Percentiles rank a stretch among this genome's conserved stretches.
Conservation (phyloP, 2,113 vertebrate genomes). For the Hydrolagus affinis region DNA sequence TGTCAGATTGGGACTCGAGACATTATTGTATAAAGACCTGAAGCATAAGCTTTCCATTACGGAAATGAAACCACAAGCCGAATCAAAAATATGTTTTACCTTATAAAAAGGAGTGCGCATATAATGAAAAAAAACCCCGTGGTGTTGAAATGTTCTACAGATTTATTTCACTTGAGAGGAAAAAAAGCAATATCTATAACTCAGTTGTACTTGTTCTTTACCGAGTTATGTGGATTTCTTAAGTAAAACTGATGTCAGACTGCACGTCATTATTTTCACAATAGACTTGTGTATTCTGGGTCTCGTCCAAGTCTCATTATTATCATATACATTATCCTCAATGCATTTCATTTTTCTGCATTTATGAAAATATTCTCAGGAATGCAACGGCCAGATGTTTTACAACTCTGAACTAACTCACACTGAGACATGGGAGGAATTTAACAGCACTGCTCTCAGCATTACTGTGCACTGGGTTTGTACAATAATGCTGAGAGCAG, state of each 20-base stretch:
- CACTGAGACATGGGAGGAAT: not conserved
- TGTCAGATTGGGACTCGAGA: too few relatives aligned
- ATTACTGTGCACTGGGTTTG: not conserved
- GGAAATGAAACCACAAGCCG: too few relatives aligned
- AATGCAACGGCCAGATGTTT: not conserved
- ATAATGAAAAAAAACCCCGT: too few relatives aligned
- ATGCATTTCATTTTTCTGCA: not conserved
- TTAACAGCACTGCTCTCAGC: not conserved
- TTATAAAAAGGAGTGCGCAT: too few relatives aligned
- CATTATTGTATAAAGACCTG: too few relatives aligned
- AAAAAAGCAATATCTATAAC: not conserved
- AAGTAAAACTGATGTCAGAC: not conserved
- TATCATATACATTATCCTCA: not conserved
- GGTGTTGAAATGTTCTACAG: too few relatives aligned
- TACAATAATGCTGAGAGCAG: too few relatives aligned
- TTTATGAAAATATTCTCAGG: slow-evolving; percentile 1
- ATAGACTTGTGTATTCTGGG: not conserved
- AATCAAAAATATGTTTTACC: too few relatives aligned
- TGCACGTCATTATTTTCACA: not conserved
- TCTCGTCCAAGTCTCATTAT: too few relatives aligned
- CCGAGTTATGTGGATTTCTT: not conserved
- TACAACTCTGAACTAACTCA: not conserved
- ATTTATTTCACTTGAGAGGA: not conserved
- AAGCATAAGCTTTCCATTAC: too few relatives aligned
- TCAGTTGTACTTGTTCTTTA: not conserved